Evolutionary conservation across 2,888 invertebrate genomes (phyloP).

Genomic region (Exephanes ischioxanthus): DNA sequence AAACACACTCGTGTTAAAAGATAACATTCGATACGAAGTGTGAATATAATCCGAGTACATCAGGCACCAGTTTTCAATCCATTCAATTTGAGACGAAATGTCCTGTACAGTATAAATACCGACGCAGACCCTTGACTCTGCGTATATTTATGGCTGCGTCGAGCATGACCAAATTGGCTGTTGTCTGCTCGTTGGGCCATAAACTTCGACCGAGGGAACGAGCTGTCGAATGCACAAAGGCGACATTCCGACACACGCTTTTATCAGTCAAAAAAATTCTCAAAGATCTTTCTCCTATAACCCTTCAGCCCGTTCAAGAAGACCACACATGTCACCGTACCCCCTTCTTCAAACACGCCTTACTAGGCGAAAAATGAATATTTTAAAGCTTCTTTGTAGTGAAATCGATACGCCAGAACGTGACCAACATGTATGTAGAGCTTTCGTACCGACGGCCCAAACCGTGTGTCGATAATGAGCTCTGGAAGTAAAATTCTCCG

Average conservation of each 20-base stretch:
- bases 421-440: neutral
- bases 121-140: neutral
- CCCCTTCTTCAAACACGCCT: neutral
- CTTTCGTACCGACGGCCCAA: neutral
- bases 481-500: neutral
- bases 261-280: neutral
- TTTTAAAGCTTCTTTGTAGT: neutral
- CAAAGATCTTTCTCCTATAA: neutral
- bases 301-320: neutral
- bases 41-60: neutral
- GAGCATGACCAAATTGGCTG: slow-evolving; percentile 48
- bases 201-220: slow-evolving; percentile 46
- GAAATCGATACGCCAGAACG: neutral
- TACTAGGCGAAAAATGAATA: neutral
- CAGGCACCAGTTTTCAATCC: neutral
- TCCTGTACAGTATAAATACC: slow-evolving; percentile 10
- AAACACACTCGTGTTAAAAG: neutral
- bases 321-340: neutral
- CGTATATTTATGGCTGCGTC: slow-evolving; percentile 37
- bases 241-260: slow-evolving; percentile 6
- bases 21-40: neutral
- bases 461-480: neutral
- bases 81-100: neutral
- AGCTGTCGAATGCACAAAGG: slow-evolving; percentile 38
- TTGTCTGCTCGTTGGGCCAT: slow-evolving; percentile 47